Conservation (phyloP, 2,888 invertebrate species). For the Drosophila nigricruria region DNA sequence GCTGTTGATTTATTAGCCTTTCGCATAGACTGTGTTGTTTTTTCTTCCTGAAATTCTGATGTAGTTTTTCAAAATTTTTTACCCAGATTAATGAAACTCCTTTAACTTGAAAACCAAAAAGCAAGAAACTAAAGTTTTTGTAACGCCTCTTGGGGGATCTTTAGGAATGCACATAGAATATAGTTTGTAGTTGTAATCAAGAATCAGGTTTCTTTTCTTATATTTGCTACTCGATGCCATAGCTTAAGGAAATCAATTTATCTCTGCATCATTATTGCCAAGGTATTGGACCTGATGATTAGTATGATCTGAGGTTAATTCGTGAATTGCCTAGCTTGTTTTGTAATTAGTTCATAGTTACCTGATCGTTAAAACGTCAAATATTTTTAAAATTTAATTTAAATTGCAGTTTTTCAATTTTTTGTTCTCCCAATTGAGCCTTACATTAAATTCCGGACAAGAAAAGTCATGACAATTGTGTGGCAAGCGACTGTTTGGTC, state of each 20-base stretch:
- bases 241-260: neutral
- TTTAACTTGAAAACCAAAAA: neutral
- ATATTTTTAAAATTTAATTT: neutral
- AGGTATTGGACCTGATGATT: neutral
- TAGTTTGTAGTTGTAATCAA: neutral
- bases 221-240: neutral
- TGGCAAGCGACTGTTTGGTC: slow-evolving; percentile 4
- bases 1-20: neutral
- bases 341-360: slow-evolving; percentile 9
- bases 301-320: neutral
- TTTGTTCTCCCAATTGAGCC: slow-evolving; percentile 7
- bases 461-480: slow-evolving; percentile 37
- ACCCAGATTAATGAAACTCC: neutral
- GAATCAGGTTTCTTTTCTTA: neutral
- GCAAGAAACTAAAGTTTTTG: neutral
- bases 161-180: neutral
- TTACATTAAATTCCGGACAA: slow-evolving; percentile 13
- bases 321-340: neutral
- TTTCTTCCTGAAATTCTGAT: neutral
- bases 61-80: neutral
- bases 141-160: neutral
- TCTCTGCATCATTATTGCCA: neutral
- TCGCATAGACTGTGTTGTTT: neutral
- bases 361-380: slow-evolving; percentile 19
- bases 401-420: slow-evolving; percentile 2